phyloP scores from a whole-genome alignment of 2,113 vertebrate genomes.

The Madoqua kirkii region DNA sequence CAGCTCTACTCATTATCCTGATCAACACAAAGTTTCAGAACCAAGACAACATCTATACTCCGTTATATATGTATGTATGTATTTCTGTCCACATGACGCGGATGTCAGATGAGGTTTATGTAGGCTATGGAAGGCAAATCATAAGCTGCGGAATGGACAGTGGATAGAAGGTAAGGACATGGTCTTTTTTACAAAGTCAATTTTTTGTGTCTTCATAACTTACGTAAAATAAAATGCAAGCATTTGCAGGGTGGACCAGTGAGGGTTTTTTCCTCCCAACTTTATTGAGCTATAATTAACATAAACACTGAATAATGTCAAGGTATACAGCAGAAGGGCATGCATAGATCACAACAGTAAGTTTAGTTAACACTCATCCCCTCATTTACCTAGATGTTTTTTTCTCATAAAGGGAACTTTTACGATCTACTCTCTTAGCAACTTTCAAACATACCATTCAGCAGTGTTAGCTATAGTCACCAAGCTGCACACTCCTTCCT shows the following conservation, averaged over 20 bases:
- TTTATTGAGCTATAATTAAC: neutral
- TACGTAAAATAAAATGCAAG: neutral
- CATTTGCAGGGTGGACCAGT: neutral
- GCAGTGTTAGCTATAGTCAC: neutral
- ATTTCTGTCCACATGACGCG: neutral
- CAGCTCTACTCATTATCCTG: neutral
- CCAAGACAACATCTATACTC: neutral
- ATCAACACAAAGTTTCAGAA: neutral
- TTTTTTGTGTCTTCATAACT: neutral
- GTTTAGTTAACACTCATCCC: neutral
- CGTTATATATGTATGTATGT: no score
- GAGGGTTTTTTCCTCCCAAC: neutral
- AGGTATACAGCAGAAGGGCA: neutral
- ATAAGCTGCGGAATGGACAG: neutral
- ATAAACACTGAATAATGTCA: neutral
- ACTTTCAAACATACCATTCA: neutral
- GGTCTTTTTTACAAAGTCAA: neutral
- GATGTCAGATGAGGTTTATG: neutral
- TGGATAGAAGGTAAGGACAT: neutral
- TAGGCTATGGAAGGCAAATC: neutral
- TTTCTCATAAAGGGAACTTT: neutral
- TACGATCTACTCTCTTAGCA: neutral
- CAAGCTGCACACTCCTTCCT: no score
- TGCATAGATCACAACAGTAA: neutral
- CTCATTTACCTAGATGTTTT: neutral